Base-by-base conservation (phyloP, 1,140 invertebrate genomes). In the Atta texana region DNA sequence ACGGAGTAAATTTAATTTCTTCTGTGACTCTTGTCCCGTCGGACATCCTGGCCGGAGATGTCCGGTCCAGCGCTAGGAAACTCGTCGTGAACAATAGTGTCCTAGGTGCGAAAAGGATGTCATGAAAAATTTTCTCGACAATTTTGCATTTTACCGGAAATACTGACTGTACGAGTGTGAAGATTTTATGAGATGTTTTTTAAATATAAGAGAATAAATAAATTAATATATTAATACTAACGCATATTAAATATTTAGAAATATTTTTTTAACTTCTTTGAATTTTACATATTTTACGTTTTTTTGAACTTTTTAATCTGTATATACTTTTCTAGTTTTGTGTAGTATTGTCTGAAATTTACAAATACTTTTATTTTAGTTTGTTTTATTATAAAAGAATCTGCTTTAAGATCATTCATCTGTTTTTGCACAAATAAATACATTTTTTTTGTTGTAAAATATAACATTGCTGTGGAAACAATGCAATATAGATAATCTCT, bases 1-100 rank as follows among this genome's bases (percentile, higher is more conserved):
- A 86, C 85, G 34, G 74, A 78, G 88, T 87, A 90, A 92, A 92
- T 93, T 92, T 92, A 89, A 92, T 92, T 92, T 92, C 82, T 90
- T 21, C 57, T 21, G 64, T 21, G 49, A n/a, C 75, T 86, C 71
- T 34, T 34, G 53, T 34, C 44, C 80, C 31, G 44, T 66, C 59
- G 78, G 55, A 80, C 80, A 12, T 86, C 64, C 82, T 31, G 77
- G 10, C 16, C 21, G 49, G 85, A 82, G 44, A 82, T 87, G 85
- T 87, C 77, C 28, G 64, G 51, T 71, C 24, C 77, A 53, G 34
- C 5, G 53, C 18, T 44, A 51, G 69, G 6, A 10, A 85, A 76
- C 18, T 31, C 51, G 39, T 28, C 28, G 28, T 59, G 31, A 53
- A 87, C 76, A 86, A 69, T 86, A 14, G 64, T n/a, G 24, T 28